Conservation (phyloP, 2,113 vertebrate species). For the Tachysurus fulvidraco region DNA sequence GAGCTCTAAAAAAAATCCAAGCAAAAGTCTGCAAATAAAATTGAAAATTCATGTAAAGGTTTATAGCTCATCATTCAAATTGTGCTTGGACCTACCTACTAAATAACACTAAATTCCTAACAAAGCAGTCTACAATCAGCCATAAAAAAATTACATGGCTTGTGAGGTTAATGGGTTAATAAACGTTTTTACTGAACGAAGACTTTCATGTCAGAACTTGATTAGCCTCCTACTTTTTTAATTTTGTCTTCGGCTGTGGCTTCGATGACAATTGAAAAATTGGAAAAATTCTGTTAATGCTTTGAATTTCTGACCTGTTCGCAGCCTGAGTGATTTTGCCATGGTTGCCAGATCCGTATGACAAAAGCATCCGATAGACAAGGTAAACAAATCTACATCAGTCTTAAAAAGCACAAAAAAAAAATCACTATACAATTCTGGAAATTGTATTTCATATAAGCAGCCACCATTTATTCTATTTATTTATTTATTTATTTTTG, state of each 20-base stretch:
- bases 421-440: background rate
- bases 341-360: background rate
- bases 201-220: background rate
- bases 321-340: background rate
- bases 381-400: background rate
- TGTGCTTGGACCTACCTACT: background rate
- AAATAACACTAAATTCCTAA: background rate
- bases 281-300: background rate
- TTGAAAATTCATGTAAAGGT: background rate
- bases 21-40: background rate
- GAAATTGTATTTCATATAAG: background rate
- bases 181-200: background rate
- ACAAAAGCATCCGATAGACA: too few species aligned
- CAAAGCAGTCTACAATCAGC: background rate
- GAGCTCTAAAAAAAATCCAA: constrained; percentile 59
- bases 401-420: background rate
- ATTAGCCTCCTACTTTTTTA: background rate
- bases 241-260: background rate
- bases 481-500: background rate
- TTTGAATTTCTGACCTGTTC: background rate
- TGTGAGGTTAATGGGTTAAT: background rate
- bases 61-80: background rate
- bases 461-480: background rate
- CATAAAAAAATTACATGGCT: background rate
- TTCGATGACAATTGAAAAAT: background rate